Evolutionary conservation across 1,140 invertebrate species (phyloP), one percentile per base, ranked within the genome.

Genomic region (Agrypnia vestita): DNA sequence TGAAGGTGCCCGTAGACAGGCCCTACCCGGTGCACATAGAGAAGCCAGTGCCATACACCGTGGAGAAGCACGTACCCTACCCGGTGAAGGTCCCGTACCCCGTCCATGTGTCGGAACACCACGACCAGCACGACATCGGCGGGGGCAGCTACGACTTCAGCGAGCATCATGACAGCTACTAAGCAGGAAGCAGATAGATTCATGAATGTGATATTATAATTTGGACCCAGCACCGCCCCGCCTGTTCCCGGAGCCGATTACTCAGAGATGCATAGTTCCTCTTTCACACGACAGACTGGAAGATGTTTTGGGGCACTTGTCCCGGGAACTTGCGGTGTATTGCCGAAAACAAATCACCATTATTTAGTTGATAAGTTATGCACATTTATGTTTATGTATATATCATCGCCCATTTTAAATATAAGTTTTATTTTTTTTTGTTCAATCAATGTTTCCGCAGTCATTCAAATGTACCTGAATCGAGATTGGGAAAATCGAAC

Each of bases 71-170:
- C 25, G 88, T 92, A 72, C 92, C 91, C 1, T 91, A 92, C 84
- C 91, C 90, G 11, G 91, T 93, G 1, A 91, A 92, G 85, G 90
- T 93, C 35, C 89, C 91, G 77, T 92, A 90, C 83, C 90, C 90
- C 55, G 87, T 90, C 77, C 86, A 91, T 84, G 86, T 91, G 84
- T 84, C 88, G 83, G 86, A 89, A 67, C 72, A 88, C 62, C 84
- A 86, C 78, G 87, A 76, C 17, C 51, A 85, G 84, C 67, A 78
- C 64, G 73, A 75, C 56, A 4, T 46, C 1, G 74, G 47, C 59
- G 77, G 73, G 49, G 53, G 77, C 51, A 67, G 77, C 67, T 79
- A 49, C 77, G 71, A 75, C 17, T 80, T 46, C 46, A 55, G 77
- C 15, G 69, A 73, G 11, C 79, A 80, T 78, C 81, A 83, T 77